Evolutionary conservation across 2,888 invertebrate species (phyloP).

Genomic region (Phanerotoma sp.): DNA sequence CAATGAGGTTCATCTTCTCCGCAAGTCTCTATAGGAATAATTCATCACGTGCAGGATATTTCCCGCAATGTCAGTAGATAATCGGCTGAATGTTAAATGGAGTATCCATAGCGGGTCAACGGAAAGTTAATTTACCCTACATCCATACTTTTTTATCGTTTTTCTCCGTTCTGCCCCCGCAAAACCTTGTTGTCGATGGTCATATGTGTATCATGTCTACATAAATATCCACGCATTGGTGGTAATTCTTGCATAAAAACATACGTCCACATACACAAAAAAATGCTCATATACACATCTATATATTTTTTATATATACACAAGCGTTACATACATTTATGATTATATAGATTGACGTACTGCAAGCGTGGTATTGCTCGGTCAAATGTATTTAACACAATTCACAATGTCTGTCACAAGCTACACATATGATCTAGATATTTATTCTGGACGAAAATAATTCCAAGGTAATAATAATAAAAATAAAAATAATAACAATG

Average conservation of each 20-base stretch:
- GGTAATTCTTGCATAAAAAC: no score
- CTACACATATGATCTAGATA: background rate
- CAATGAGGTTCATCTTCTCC: no score
- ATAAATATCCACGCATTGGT: no score
- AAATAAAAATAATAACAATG: no score
- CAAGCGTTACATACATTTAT: constrained; percentile 5
- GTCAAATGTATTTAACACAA: constrained; percentile 2
- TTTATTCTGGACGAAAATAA: background rate
- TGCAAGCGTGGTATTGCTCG: constrained; percentile 2
- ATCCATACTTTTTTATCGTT: constrained; percentile 27
- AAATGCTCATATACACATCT: no score
- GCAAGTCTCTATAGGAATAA: background rate
- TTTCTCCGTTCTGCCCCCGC: background rate
- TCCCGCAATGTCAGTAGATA: constrained; percentile 18
- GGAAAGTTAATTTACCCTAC: constrained; percentile 44
- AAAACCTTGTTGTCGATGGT: background rate
- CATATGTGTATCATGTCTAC: background rate
- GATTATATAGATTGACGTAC: background rate
- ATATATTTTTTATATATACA: background rate
- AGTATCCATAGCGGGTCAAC: constrained; percentile 47
- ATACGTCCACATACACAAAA: no score
- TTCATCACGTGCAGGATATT: background rate
- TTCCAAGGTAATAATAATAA: background rate
- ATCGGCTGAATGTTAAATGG: constrained; percentile 49
- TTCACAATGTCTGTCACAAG: background rate